Percentiles rank a stretch among this genome's conserved stretches.
Conservation (phyloP, 2,113 vertebrate species). For the Rattus rattus region DNA sequence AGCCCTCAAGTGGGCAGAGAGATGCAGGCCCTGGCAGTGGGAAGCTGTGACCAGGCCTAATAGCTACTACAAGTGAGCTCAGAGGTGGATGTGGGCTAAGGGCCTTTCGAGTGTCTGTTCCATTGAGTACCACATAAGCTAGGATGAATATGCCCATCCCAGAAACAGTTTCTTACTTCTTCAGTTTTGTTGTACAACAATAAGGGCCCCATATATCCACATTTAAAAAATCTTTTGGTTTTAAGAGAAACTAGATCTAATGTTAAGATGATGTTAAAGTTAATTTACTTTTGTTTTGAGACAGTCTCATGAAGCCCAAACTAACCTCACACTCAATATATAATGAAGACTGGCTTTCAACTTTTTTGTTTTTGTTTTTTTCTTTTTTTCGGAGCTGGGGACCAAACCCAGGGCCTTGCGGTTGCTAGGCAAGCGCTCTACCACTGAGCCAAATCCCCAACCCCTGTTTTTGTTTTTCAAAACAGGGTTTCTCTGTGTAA, state of each 20-base stretch:
- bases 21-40: neutral
- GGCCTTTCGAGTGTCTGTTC: neutral
- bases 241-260: constrained; percentile 49
- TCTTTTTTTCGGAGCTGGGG: too few species aligned
- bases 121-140: neutral
- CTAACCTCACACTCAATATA: neutral
- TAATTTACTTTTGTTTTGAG: neutral
- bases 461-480: too few species aligned
- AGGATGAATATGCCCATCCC: neutral
- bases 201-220: neutral
- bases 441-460: too few species aligned
- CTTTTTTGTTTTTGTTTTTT: too few species aligned
- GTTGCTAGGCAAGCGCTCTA: too few species aligned
- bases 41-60: neutral
- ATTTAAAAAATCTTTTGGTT: neutral
- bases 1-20: constrained; percentile 19
- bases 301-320: neutral
- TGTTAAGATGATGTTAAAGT: constrained; percentile 49
- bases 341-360: neutral
- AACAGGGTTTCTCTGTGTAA: too few species aligned
- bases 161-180: neutral
- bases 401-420: too few species aligned
- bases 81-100: neutral
- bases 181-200: neutral
- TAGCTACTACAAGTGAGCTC: neutral